Evolutionary conservation across 1,140 invertebrate species (phyloP).

Genomic region (Diorhabda carinulata): DNA sequence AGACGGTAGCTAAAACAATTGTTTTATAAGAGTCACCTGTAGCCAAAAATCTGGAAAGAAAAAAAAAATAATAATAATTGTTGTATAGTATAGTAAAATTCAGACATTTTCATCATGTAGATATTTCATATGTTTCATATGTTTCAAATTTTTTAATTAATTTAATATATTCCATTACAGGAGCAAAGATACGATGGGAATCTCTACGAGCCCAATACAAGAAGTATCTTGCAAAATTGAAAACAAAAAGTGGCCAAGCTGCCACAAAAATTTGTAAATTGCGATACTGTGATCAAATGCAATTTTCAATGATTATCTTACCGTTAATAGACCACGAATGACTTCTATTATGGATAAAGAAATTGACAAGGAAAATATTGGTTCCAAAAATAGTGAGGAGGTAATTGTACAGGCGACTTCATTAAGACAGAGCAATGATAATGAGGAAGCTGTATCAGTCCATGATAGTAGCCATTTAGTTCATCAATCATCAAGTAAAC

Average conservation of each 20-base stretch:
- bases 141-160: too few relatives aligned
- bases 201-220: constrained; percentile 6
- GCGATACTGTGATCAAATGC: background rate
- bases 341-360: constrained; percentile 7
- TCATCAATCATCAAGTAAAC: background rate
- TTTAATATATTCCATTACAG: background rate
- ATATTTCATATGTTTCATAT: too few relatives aligned
- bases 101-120: too few relatives aligned
- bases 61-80: background rate
- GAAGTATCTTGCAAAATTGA: background rate
- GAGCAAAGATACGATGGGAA: background rate
- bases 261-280: background rate
- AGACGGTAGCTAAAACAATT: constrained; percentile 13
- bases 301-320: constrained; percentile 1
- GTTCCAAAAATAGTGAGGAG: background rate
- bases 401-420: background rate
- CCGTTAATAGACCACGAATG: constrained; percentile 3
- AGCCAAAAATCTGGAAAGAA: constrained; percentile 9
- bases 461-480: background rate
- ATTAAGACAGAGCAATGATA: background rate
- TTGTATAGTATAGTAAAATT: too few relatives aligned
- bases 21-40: constrained; percentile 17
- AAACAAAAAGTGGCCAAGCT: too few relatives aligned
- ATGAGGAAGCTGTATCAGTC: background rate
- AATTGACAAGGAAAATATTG: background rate